These are phyloP conservation scores for Hydraecia micacea DNA, from an alignment of 2,888 invertebrate species.

Conservation along the genomic window DNA sequence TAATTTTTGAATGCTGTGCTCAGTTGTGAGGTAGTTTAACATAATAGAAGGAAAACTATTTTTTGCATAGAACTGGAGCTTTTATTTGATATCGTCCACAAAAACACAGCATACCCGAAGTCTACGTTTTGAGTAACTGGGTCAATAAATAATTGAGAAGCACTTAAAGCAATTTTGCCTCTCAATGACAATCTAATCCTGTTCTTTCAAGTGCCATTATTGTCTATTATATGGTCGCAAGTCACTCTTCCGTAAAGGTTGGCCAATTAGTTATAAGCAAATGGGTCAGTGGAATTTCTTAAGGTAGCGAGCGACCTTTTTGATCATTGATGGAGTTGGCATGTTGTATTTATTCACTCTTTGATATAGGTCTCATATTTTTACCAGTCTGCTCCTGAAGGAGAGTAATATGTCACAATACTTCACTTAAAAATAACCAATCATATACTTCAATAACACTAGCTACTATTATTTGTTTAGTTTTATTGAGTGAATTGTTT, in stretches of 20 bases:
- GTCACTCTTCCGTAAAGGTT: slow-evolving; percentile 10
- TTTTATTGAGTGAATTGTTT: no score
- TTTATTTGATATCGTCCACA: not conserved
- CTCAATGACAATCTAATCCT: slow-evolving; percentile 36
- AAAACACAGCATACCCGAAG: not conserved
- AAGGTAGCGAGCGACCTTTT: not conserved
- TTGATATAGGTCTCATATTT: not conserved
- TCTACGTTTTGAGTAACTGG: slow-evolving; percentile 3
- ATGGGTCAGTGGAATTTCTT: slow-evolving; percentile 13
- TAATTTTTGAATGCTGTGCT: not conserved
- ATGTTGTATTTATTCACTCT: slow-evolving; percentile 7
- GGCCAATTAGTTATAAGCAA: slow-evolving; percentile 26
- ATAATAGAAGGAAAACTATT: not conserved
- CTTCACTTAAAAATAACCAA: not conserved
- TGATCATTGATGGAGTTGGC: slow-evolving; percentile 1
- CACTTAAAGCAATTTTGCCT: slow-evolving; percentile 34
- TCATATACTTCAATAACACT: not conserved
- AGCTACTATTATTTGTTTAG: no score
- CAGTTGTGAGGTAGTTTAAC: not conserved
- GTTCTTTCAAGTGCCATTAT: slow-evolving; percentile 30
- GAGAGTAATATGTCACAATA: no score
- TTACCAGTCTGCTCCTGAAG: not conserved
- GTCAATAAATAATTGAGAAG: slow-evolving; percentile 21
- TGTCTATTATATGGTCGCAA: slow-evolving; percentile 32
- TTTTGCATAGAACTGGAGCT: not conserved